phyloP scores from a whole-genome alignment of 2,113 vertebrate species.

The Salvelinus fontinalis region DNA sequence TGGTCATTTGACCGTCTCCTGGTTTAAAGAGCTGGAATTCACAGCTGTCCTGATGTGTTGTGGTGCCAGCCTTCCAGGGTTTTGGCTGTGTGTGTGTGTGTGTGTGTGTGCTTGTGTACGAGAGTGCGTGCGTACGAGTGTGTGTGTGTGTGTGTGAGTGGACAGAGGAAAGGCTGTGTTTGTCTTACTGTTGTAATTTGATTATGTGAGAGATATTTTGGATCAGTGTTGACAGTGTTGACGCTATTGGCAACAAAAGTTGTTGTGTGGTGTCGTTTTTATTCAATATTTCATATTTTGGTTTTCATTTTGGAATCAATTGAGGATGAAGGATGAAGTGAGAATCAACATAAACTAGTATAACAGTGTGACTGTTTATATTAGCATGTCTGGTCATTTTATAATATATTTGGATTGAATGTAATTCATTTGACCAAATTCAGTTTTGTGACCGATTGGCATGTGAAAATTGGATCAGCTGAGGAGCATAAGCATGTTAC shows the following conservation, averaged over 20 bases:
- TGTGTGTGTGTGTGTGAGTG: not conserved
- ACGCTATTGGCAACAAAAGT: not conserved
- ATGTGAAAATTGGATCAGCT: too few relatives aligned
- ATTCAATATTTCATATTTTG: too few relatives aligned
- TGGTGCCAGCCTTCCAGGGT: constrained; percentile 10
- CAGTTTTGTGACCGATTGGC: not conserved
- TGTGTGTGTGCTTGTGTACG: not conserved
- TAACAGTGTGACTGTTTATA: constrained; percentile 30
- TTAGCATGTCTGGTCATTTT: constrained; percentile 36
- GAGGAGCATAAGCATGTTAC: too few relatives aligned
- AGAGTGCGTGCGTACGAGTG: not conserved
- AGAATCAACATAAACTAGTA: too few relatives aligned
- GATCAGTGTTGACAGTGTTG: not conserved
- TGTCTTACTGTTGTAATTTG: not conserved
- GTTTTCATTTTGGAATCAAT: too few relatives aligned
- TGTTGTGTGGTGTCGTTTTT: not conserved
- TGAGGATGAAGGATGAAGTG: too few relatives aligned
- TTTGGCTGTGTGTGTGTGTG: not conserved
- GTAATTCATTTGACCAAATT: constrained; percentile 36
- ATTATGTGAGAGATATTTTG: not conserved
- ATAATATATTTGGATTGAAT: not conserved
- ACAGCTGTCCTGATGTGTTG: constrained; percentile 2
- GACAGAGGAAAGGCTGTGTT: not conserved
- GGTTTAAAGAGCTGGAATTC: not conserved
- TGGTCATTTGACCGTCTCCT: not conserved